Base-by-base conservation (phyloP, 2,888 invertebrate species). In the Agrochola macilenta region DNA sequence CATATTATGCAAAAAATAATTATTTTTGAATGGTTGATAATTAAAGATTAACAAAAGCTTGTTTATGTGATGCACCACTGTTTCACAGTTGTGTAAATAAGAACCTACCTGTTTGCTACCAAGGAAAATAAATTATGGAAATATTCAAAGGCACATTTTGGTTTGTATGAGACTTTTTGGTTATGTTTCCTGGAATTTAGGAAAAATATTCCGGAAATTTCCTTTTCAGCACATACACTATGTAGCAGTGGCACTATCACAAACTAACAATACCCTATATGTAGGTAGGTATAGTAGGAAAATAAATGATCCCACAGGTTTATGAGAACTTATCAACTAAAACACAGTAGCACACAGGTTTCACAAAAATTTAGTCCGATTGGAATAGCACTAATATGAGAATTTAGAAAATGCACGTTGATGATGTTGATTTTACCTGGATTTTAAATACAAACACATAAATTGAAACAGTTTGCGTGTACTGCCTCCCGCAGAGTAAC, bases 401-500 rank as follows among this genome's bases (percentile, higher is more conserved):
- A 69, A 82, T 65, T 74, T 63, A 30, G 66, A 71, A 75, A 79
- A 82, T 77, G 75, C 70, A 74, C 73, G 71, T 43, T 74, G 68
- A 9, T 43, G 54, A 66, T 84, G 83, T 83, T 83, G 74, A 83
- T 83, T 78, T 87, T 91, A 91, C 91, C 90, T 91, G 88, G 78
- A 83, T 76, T 78, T 65, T 30, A 58, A 57, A 82, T 70, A 85
- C 80, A 83, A 80, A 86, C 80, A 73, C 69, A 65, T 76, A 26
- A 0, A 74, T 69, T 81, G 84, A 87, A 86, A 85, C 84, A 74
- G 83, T 74, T 82, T 78, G 78, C 79, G 78, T 80, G 81, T 80
- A 70, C 81, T 89, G 86, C 89, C 94, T 91, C 94, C 94, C 93
- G 90, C 93, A 76, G 85, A 90, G 90, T 92, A 94, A 93, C 95